Conservation (phyloP, 1,140 invertebrate genomes). For the Antheraea pernyi region DNA sequence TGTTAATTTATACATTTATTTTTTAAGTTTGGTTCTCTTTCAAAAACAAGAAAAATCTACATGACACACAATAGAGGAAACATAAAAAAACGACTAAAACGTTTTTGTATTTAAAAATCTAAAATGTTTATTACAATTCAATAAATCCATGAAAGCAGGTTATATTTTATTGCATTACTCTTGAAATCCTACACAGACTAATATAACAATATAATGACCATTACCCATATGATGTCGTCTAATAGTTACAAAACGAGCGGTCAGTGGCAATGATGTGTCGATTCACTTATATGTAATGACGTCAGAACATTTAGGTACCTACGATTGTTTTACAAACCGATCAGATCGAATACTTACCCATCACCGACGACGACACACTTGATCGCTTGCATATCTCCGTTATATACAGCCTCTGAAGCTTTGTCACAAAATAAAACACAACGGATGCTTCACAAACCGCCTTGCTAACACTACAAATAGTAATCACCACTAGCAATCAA, state of each 20-base stretch:
- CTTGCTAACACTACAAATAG: slow-evolving; percentile 41
- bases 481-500: slow-evolving; percentile 55
- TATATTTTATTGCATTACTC: not conserved
- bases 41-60: too few species aligned
- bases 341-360: slow-evolving; percentile 84
- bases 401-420: slow-evolving; percentile 32
- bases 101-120: not conserved
- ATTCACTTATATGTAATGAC: slow-evolving; percentile 47
- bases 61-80: too few species aligned
- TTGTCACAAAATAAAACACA: slow-evolving; percentile 60
- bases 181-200: not conserved
- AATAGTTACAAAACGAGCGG: not conserved
- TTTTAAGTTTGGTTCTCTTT: too few species aligned
- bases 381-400: slow-evolving; percentile 90
- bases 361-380: slow-evolving; percentile 97
- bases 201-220: not conserved
- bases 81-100: not conserved
- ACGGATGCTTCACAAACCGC: slow-evolving; percentile 49
- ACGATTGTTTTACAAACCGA: slow-evolving; percentile 31
- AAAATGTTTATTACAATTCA: not conserved
- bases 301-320: slow-evolving; percentile 50
- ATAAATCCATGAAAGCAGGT: not conserved
- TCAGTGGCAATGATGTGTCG: slow-evolving; percentile 20
- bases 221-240: not conserved
- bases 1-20: too few species aligned